A percentile compares a stretch with the other conserved stretches of the same genome.
phyloP scores from a whole-genome alignment of 2,113 vertebrate species.

The Chrysemys picta region DNA sequence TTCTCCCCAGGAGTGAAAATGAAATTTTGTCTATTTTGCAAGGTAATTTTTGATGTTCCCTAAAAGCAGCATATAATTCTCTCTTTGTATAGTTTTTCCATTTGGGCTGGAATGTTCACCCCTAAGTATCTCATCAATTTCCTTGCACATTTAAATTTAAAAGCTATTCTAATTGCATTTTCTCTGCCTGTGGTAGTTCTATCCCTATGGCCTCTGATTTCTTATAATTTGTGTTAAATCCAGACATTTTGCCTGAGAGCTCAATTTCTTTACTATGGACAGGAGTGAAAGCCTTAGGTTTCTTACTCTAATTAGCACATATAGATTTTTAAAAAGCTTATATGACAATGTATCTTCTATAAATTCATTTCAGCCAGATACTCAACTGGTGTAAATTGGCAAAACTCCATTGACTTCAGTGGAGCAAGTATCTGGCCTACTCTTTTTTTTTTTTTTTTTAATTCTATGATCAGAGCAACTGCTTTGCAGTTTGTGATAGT shows the following conservation, averaged over 20 bases:
- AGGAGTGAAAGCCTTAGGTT: conserved; percentile 8
- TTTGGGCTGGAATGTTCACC: neutral
- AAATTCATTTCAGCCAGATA: neutral
- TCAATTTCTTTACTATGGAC: neutral
- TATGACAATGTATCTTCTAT: neutral
- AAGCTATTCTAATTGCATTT: conserved; percentile 5
- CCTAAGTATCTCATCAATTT: conserved; percentile 2
- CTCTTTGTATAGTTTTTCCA: neutral
- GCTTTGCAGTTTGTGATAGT: neutral
- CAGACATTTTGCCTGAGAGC: neutral
- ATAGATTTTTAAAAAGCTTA: neutral
- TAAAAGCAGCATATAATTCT: neutral
- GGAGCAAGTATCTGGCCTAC: neutral
- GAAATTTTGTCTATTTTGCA: neutral
- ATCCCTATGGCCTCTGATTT: neutral
- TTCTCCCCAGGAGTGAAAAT: neutral
- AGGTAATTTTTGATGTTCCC: conserved; percentile 20
- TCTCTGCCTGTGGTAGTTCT: neutral
- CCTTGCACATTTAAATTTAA: conserved; percentile 28
- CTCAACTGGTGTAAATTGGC: neutral
- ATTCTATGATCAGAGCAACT: neutral
- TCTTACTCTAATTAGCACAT: neutral
- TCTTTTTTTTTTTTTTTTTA: neutral
- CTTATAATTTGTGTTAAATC: conserved; percentile 32
- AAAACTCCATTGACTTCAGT: neutral